Evolutionary conservation across 2,888 invertebrate species (phyloP).

Genomic region (Drosophila peninsularis): DNA sequence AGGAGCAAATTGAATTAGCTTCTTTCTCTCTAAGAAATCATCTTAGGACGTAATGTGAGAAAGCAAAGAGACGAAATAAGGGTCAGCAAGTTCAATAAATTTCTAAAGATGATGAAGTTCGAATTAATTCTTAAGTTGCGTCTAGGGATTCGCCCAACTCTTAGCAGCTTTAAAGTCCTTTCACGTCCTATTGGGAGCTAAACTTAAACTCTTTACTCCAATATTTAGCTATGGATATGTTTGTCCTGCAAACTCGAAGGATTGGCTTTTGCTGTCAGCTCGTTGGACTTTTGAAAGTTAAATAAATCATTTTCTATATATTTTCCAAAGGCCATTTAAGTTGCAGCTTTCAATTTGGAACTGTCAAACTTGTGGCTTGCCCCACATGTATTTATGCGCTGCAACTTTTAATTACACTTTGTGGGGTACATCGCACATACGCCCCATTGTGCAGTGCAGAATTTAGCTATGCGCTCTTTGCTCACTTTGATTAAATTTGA

Average conservation of each 20-base stretch:
- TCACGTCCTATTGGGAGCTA: neutral
- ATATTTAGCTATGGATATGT: neutral
- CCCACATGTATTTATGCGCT: slow-evolving; percentile 21
- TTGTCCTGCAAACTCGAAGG: neutral
- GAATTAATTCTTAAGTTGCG: no score
- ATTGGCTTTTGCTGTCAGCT: neutral
- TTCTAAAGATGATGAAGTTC: no score
- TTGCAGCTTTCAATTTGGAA: slow-evolving; percentile 18
- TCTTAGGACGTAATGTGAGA: no score
- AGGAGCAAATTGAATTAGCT: no score
- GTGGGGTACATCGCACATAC: slow-evolving; percentile 20
- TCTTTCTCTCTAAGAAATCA: no score
- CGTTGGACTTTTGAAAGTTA: slow-evolving; percentile 10
- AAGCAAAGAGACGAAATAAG: no score
- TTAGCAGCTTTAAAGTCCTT: neutral
- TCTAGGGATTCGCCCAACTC: neutral
- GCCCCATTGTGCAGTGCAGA: slow-evolving; percentile 25
- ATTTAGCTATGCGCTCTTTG: slow-evolving; percentile 45
- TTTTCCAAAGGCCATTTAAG: slow-evolving; percentile 12
- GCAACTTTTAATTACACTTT: slow-evolving; percentile 56
- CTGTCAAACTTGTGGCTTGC: slow-evolving; percentile 13
- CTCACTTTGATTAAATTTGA: slow-evolving; percentile 53
- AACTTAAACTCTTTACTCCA: neutral
- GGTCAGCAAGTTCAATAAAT: no score
- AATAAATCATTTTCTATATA: slow-evolving; percentile 18